Percentiles rank a stretch among this genome's conserved stretches.
Conservation (phyloP, 2,888 invertebrate species). For the Pterostichus niger region DNA sequence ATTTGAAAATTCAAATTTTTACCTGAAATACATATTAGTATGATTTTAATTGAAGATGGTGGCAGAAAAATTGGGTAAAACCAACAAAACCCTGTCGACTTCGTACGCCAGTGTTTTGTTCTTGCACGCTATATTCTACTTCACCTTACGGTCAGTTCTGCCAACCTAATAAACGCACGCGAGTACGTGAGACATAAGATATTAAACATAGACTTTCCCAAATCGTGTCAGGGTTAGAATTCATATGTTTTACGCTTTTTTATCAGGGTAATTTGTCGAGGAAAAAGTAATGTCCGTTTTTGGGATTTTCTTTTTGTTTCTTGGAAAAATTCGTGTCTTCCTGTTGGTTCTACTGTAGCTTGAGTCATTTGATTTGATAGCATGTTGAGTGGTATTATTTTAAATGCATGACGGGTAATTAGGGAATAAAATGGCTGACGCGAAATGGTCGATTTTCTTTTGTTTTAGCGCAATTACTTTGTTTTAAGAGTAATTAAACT, state of each 20-base stretch:
- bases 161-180: constrained; percentile 33
- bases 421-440: constrained; percentile 28
- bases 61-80: background rate
- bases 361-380: constrained; percentile 4
- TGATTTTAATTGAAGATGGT: background rate
- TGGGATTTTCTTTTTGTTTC: constrained; percentile 7
- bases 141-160: constrained; percentile 24
- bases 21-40: background rate
- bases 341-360: constrained; percentile 29
- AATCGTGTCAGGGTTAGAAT: constrained; percentile 59
- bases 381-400: constrained; percentile 21
- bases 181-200: background rate
- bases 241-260: constrained; percentile 45
- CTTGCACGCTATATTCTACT: constrained; percentile 45
- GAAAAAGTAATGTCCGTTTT: constrained; percentile 37
- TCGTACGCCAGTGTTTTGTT: constrained; percentile 15
- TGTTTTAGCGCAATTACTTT: constrained; percentile 44
- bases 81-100: background rate
- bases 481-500: constrained; percentile 24
- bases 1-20: background rate
- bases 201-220: constrained; percentile 20
- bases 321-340: constrained; percentile 27
- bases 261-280: constrained; percentile 38
- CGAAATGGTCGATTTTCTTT: constrained; percentile 21
- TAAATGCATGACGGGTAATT: constrained; percentile 48